These are phyloP conservation scores for Subanguina moxae DNA, from an alignment of 1,140 invertebrate species.

Conservation along the genomic window DNA sequence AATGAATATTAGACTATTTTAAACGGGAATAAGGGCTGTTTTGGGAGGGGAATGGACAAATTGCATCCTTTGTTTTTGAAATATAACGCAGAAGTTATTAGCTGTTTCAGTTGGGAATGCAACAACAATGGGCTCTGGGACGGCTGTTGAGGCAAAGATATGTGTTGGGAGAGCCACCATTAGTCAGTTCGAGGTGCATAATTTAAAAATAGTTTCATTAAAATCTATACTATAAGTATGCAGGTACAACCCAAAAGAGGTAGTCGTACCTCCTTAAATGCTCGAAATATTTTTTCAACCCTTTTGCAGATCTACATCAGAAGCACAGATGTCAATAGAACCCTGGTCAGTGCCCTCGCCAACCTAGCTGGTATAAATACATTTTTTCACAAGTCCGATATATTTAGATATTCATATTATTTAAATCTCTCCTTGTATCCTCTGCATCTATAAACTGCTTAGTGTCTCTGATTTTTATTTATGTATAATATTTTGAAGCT, in stretches of 20 bases:
- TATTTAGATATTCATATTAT: no score
- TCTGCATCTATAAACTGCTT: no score
- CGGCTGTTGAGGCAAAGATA: neutral
- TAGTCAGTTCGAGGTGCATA: neutral
- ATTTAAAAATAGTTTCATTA: neutral
- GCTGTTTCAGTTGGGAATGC: constrained; percentile 5
- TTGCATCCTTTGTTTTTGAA: neutral
- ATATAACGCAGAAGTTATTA: neutral
- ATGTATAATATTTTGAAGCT: no score
- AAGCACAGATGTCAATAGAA: constrained; percentile 31
- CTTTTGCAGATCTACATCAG: constrained; percentile 23
- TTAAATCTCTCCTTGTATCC: no score
- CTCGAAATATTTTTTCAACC: constrained; percentile 18
- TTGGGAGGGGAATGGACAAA: no score
- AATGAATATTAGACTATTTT: no score
- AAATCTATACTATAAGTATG: neutral
- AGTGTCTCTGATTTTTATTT: no score
- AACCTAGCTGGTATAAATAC: no score
- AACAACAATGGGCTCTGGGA: constrained; percentile 4
- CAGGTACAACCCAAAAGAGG: neutral
- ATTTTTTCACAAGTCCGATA: no score
- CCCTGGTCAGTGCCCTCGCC: constrained; percentile 33
- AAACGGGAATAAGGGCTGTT: no score
- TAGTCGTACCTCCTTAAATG: neutral
- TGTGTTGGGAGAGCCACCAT: neutral